Percentiles rank a stretch among this genome's conserved stretches.
Conservation (phyloP, 2,888 invertebrate species). For the Nymphalis polychloros region DNA sequence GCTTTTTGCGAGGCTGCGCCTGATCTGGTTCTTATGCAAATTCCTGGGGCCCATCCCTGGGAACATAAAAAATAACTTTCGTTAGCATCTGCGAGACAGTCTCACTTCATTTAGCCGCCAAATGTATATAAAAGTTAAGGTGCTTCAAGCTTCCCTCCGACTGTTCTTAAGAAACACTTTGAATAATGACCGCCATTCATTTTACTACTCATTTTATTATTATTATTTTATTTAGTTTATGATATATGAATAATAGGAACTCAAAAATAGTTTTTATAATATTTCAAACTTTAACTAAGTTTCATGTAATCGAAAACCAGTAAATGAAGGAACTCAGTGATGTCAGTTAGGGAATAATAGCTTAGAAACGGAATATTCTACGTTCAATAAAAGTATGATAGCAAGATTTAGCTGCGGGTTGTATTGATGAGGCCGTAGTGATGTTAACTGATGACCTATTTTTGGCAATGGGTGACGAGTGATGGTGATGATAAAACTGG, state of each 20-base stretch:
- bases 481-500: no score
- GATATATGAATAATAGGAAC: neutral
- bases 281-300: no score
- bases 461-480: no score
- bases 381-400: no score
- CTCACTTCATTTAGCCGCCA: slow-evolving; percentile 76
- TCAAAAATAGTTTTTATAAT: no score
- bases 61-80: slow-evolving; percentile 59
- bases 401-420: no score
- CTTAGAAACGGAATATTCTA: no score
- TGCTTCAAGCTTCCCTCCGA: slow-evolving; percentile 63
- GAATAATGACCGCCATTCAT: slow-evolving; percentile 65
- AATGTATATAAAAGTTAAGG: slow-evolving; percentile 79
- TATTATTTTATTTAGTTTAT: neutral
- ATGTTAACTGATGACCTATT: no score
- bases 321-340: no score
- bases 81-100: slow-evolving; percentile 68
- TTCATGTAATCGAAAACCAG: no score
- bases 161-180: slow-evolving; percentile 72
- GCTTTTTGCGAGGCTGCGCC: slow-evolving; percentile 6
- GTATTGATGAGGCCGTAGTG: no score
- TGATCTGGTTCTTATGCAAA: slow-evolving; percentile 36
- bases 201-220: neutral
- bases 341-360: no score
- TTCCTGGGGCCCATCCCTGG: slow-evolving; percentile 15